Evolutionary conservation across 2,113 vertebrate species (phyloP).

Genomic region (Rhinolophus sinicus): DNA sequence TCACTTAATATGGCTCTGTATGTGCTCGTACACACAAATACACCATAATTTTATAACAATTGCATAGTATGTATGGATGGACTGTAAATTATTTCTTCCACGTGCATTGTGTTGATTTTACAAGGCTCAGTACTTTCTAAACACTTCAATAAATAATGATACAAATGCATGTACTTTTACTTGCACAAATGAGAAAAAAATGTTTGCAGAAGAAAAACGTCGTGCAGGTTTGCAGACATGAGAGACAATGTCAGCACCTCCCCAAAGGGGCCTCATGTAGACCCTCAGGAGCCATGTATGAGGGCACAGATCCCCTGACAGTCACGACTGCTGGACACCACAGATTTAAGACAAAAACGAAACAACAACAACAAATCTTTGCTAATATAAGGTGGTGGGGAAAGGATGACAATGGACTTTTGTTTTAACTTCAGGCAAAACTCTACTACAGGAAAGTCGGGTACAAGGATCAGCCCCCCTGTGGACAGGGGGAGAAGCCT

Average conservation of each 20-base stretch:
- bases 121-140: not conserved
- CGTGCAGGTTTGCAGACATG: not conserved
- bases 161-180: not conserved
- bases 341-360: too few species aligned
- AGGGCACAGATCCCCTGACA: accelerated
- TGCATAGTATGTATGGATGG: not conserved
- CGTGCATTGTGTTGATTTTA: not conserved
- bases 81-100: not conserved
- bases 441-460: accelerated
- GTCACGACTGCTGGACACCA: too few species aligned
- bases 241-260: too few species aligned
- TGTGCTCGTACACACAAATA: too few species aligned
- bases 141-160: not conserved
- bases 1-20: not conserved
- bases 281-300: not conserved
- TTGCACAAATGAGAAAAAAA: not conserved
- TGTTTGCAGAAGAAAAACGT: not conserved
- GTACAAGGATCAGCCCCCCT: accelerated
- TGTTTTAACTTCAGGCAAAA: not conserved
- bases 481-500: accelerated
- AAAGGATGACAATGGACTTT: not conserved
- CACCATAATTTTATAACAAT: not conserved
- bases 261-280: too few species aligned
- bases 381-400: not conserved
- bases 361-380: not conserved